Evolutionary conservation across 2,113 vertebrate genomes (phyloP), one percentile per base, ranked within the genome.

Genomic region (Callopanchax toddi): DNA sequence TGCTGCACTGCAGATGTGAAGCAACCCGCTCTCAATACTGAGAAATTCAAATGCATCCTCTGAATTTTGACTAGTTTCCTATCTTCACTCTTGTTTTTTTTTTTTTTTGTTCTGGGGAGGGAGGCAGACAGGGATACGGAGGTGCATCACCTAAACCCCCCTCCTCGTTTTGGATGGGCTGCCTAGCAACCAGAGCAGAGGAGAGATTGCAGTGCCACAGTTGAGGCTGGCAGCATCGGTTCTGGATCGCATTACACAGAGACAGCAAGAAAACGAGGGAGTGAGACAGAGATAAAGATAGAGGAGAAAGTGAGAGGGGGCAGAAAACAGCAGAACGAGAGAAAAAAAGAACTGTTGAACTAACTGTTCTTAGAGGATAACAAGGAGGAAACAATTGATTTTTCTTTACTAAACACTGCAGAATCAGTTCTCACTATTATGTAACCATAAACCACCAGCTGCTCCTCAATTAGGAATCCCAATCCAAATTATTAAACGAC

Each of bases 211-310:
- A 44, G 85, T 49, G 79, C 79, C 86, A 82, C 82, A 84, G 86
- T 85, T 65, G 78, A 82, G 79, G 78, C 85, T 86, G 87, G 76
- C 87, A 86, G 87, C 85, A 71, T 54, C 40, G 58, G 81, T 71
- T 75, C 72, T 86, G 82, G 86, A 90, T 92, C 89, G 81, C 82
- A 89, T 92, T 91, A 87, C 91, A 89, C 88, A 71, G 87, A 89
- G 87, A 72, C 87, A 91, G 91, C 90, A 90, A 82, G 77, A 76
- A 78, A 73, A 70, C 67, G 62, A 79, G 71, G 59, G 77, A 86
- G 74, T 67, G 71, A 84, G 83, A 81, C 22, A 72, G 79, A 86
- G 81, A 86, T 59, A 73, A 72, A 82, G 76, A 87, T 65, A 78
- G 70, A 77, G 74, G 71, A 80, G 77, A 78, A 72, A 81, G 36